These are phyloP conservation scores for Poeciliopsis occidentalis DNA, from an alignment of 2,113 vertebrate genomes.

Conservation along the genomic window DNA sequence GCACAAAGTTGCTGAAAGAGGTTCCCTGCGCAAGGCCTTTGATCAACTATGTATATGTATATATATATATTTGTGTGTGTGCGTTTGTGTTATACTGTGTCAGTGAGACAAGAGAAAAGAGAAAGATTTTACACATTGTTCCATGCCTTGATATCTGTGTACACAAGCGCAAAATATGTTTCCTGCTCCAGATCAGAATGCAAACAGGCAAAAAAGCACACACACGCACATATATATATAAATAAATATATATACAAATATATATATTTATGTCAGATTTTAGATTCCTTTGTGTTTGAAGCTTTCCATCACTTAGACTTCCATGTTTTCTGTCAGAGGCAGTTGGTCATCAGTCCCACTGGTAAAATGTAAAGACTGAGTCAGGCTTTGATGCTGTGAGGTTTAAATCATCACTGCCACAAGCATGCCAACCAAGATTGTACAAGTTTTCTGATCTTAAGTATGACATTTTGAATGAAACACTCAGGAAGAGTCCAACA, in stretches of 20 bases:
- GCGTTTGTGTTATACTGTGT: too few relatives aligned
- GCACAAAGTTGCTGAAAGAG: too few relatives aligned
- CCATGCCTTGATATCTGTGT: constrained; percentile 40
- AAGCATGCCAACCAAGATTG: constrained; percentile 2
- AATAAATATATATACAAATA: too few relatives aligned
- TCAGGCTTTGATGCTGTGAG: constrained; percentile 29
- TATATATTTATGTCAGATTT: too few relatives aligned
- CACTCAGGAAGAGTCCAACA: not conserved
- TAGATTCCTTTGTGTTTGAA: constrained; percentile 17
- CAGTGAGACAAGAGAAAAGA: too few relatives aligned
- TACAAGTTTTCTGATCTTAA: not conserved
- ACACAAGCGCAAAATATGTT: constrained; percentile 9
- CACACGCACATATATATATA: too few relatives aligned
- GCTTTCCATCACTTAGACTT: constrained; percentile 18
- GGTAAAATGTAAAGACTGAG: constrained; percentile 21
- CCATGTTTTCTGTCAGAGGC: constrained; percentile 22
- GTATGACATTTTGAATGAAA: not conserved
- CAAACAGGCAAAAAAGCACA: not conserved
- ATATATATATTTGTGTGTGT: too few relatives aligned
- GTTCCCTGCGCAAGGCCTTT: too few relatives aligned
- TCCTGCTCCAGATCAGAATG: constrained; percentile 27
- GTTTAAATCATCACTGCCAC: constrained; percentile 35
- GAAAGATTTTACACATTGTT: too few relatives aligned
- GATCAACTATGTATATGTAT: too few relatives aligned
- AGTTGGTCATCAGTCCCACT: constrained; percentile 41